Conservation (phyloP, 2,888 invertebrate genomes). For the Microplitis deprimator region DNA sequence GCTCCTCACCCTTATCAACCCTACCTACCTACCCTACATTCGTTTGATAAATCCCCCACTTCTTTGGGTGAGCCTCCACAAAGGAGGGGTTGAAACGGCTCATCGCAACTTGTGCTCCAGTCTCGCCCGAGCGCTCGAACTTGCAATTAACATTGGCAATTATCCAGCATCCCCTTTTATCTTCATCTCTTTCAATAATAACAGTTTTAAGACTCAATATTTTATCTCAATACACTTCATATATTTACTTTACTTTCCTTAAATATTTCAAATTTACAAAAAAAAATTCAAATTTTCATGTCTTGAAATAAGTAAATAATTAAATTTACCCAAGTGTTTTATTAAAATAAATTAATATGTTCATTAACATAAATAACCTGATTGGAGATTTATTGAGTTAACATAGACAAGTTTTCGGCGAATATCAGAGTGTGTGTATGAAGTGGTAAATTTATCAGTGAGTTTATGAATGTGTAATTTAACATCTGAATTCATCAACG, state of each 20-base stretch:
- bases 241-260: too few relatives aligned
- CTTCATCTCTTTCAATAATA: background rate
- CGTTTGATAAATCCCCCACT: constrained; percentile 14
- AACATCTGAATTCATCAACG: background rate
- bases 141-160: constrained; percentile 39
- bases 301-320: too few relatives aligned
- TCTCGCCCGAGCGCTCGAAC: constrained; percentile 50
- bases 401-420: background rate
- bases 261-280: too few relatives aligned
- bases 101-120: constrained; percentile 52
- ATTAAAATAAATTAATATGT: too few relatives aligned
- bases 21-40: background rate
- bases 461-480: constrained; percentile 8
- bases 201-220: background rate
- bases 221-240: background rate
- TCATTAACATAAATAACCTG: background rate
- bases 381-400: background rate
- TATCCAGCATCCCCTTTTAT: background rate
- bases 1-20: background rate
- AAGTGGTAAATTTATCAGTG: background rate
- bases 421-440: background rate
- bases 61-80: constrained; percentile 8
- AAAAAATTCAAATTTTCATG: too few relatives aligned
- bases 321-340: too few relatives aligned
- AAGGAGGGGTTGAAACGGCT: constrained; percentile 48